A percentile compares a stretch with the other conserved stretches of the same genome.
These are phyloP conservation scores for Aviceda subcristata DNA, from an alignment of 2,113 vertebrate genomes.

Conservation along the genomic window DNA sequence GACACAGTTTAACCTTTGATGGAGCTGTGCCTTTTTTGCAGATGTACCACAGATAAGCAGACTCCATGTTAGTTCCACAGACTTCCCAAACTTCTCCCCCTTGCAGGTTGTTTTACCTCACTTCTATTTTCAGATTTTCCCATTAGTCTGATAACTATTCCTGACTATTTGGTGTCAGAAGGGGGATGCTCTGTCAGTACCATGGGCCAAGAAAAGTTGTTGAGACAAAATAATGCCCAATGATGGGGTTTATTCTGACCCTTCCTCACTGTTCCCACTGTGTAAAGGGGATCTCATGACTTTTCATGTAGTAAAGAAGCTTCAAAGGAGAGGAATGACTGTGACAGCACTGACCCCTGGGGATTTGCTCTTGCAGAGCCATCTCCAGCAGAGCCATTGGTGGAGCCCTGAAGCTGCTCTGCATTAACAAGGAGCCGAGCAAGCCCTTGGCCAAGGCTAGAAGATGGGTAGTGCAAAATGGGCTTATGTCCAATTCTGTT, in stretches of 20 bases:
- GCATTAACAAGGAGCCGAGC: not conserved
- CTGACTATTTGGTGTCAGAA: not conserved
- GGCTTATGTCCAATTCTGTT: not conserved
- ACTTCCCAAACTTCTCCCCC: not conserved
- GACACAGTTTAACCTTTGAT: not conserved
- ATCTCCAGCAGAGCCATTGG: not conserved
- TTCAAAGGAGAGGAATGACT: not conserved
- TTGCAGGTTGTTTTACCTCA: not conserved
- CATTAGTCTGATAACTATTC: not conserved
- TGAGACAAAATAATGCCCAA: not conserved
- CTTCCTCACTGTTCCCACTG: not conserved
- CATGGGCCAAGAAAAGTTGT: not conserved
- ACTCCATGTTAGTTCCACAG: not conserved
- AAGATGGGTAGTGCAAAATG: not conserved
- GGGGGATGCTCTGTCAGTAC: not conserved
- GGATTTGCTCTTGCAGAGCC: not conserved
- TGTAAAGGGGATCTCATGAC: not conserved
- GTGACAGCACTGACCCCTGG: not conserved
- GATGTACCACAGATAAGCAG: not conserved
- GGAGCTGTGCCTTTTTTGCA: not conserved
- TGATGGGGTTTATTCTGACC: not conserved
- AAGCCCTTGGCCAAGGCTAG: not conserved
- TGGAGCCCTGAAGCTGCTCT: not conserved
- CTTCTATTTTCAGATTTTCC: not conserved
- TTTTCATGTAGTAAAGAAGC: not conserved